Evolutionary conservation across 2,888 invertebrate species (phyloP), one percentile per base, ranked within the genome.

Genomic region (Agrilus mali): DNA sequence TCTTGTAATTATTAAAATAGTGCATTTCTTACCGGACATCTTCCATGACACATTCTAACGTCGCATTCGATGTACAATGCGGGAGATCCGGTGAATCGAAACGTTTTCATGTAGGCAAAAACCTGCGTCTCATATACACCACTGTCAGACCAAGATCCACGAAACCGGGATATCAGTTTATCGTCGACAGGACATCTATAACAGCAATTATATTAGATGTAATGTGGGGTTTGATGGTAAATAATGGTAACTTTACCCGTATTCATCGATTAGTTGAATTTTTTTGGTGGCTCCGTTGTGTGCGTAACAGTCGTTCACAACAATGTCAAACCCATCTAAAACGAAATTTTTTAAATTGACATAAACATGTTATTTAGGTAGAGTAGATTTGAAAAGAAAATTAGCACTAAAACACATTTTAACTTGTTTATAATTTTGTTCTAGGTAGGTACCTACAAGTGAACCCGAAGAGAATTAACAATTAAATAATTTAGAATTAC

Each of bases 1-100:
- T 4, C 17, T 4, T 17, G n/a, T n/a, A n/a, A 22, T 22, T 6
- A 22, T 27, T 27, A 27, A 10, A 27, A 27, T 27, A 27, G 27
- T 27, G 31, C 3, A 2, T 32, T 45, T 70, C 80, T 78, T 67
- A 93, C 93, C 56, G 92, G 93, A 71, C 93, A 93, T 55, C 89
- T 73, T 47, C 93, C 93, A 64, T 93, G 93, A 64, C 93, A 93
- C 93, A 93, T 93, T 53, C 92, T 73, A 31, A 93, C 92, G 65
- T 93, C 93, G 58, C 93, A 93, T 69, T 93, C 93, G 47, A 93
- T 89, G 63, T 93, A 93, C 4, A 93, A 74, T 6, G 93, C 92
- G 0, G 93, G 93, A 0, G 92, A 92, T 17, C 92, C 92, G 1
- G 92, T 93, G 66, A 93, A 93, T 46, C 93, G 74, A 68, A 88